Base-by-base conservation (phyloP, 2,888 invertebrate genomes). In the Lycocerus yunnanus region DNA sequence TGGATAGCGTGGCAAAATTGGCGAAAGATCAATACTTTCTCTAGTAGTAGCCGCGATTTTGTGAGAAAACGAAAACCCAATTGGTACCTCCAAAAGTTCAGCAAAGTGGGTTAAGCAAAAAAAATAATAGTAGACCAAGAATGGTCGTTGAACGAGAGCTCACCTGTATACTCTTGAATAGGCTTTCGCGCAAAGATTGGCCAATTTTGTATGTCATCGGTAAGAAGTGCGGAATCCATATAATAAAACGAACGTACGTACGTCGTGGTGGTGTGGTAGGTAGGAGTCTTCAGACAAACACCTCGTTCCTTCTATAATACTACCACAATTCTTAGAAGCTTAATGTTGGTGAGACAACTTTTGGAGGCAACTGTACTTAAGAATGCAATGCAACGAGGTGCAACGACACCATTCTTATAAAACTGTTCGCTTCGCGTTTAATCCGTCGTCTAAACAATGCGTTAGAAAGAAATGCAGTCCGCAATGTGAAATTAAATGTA, bases 331-430 rank as follows among this genome's bases (percentile, higher is more conserved):
- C 74, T 58, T 58, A 60, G 72, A 72, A 74, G 72, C 72, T 67
- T 66, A 71, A 69, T 72, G 72, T 72, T 61, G 66, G 20, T 67
- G 66, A 67, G 65, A 67, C 75, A 60, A 77, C 77, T 82, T 80
- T 81, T 81, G 78, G 72, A 76, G 66, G 69, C 70, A 80, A 81
- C 80, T 83, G 82, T 83, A 81, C 83, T 80, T 79, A 80, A 63
- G 81, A 82, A 82, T 82, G 83, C 82, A 81, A 80, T 83, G 83
- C 83, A 83, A 80, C 79, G 78, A 84, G 83, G 84, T 84, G 84
- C 84, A 84, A 83, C 84, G 84, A 84, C 84, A 84, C 83, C 84
- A 82, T 82, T 83, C 79, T 76, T 76, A 76, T 71, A 74, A 71
- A 74, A 73, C 81, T 65, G 71, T 61, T 73, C 71, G 73, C 73